phyloP scores from a whole-genome alignment of 2,797 vertebrate genomes.

The Pseudochromis fuscus region DNA sequence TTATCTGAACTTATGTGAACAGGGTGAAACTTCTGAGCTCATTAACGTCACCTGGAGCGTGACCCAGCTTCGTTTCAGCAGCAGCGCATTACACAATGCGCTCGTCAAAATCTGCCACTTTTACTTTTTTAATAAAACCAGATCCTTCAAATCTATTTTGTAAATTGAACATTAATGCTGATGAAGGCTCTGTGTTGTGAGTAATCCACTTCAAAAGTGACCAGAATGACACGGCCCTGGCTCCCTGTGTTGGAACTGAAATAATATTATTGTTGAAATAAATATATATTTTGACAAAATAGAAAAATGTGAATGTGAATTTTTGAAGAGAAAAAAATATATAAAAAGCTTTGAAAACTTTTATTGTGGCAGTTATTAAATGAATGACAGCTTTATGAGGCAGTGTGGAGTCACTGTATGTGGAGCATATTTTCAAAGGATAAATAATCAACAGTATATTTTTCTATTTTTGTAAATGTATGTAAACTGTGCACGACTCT shows the following conservation, averaged over 20 bases:
- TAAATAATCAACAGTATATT: slow-evolving; percentile 17
- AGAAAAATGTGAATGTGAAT: slow-evolving; percentile 25
- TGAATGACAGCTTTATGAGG: slow-evolving; percentile 36
- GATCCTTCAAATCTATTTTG: slow-evolving; percentile 11
- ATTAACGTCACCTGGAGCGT: background rate
- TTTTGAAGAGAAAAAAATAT: slow-evolving; percentile 1
- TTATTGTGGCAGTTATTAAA: slow-evolving; percentile 9
- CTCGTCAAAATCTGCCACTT: slow-evolving; percentile 9
- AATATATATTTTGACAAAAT: background rate
- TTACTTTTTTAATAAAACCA: slow-evolving; percentile 11
- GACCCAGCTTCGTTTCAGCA: background rate
- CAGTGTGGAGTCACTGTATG: slow-evolving; percentile 10
- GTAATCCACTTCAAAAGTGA: slow-evolving; percentile 24
- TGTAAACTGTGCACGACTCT: slow-evolving; percentile 10
- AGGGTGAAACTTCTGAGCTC: slow-evolving; percentile 2
- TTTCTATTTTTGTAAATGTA: slow-evolving; percentile 23
- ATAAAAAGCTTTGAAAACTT: slow-evolving; percentile 11
- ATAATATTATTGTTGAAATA: slow-evolving; percentile 30
- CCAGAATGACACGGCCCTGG: slow-evolving; percentile 2
- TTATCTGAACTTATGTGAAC: slow-evolving; percentile 20
- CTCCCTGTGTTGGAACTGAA: slow-evolving; percentile 12
- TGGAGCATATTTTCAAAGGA: slow-evolving; percentile 42
- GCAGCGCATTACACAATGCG: background rate
- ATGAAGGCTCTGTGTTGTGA: slow-evolving; percentile 9
- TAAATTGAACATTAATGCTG: slow-evolving; percentile 30